Conservation (phyloP, 1,140 invertebrate genomes). For the Leptinotarsa undecemlineata region DNA sequence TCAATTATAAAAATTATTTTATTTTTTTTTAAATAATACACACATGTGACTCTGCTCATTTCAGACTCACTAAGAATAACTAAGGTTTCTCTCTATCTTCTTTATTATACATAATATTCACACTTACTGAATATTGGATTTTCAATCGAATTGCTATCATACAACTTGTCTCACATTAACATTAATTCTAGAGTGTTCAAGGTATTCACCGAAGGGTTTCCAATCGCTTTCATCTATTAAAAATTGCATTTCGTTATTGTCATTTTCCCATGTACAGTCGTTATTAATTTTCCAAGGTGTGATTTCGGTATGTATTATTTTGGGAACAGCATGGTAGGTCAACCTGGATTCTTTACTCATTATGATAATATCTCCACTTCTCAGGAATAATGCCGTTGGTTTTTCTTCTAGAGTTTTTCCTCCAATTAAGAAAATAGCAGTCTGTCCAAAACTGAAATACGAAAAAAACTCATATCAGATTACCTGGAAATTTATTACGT, state of each 20-base stretch:
- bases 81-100: too few relatives aligned
- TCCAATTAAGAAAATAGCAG: conserved; percentile 84
- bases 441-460: conserved; percentile 77
- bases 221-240: conserved; percentile 51
- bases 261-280: conserved; percentile 31
- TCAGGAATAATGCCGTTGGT: conserved; percentile 70
- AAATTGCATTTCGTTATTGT: conserved; percentile 3
- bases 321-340: conserved; percentile 83
- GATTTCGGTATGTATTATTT: conserved; percentile 63
- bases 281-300: conserved; percentile 58
- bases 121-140: neutral
- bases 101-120: too few relatives aligned
- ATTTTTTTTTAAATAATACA: too few relatives aligned
- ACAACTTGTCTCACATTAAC: conserved; percentile 75
- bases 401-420: conserved; percentile 66
- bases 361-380: conserved; percentile 80
- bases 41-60: too few relatives aligned
- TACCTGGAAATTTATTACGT: too few relatives aligned
- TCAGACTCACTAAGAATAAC: too few relatives aligned
- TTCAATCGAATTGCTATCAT: neutral
- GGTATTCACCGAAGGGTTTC: conserved; percentile 61
- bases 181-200: conserved; percentile 71
- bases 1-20: too few relatives aligned
- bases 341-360: conserved; percentile 79
- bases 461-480: conserved; percentile 41